Conservation (phyloP, 2,113 vertebrate genomes). For the Probosciger aterrimus region DNA sequence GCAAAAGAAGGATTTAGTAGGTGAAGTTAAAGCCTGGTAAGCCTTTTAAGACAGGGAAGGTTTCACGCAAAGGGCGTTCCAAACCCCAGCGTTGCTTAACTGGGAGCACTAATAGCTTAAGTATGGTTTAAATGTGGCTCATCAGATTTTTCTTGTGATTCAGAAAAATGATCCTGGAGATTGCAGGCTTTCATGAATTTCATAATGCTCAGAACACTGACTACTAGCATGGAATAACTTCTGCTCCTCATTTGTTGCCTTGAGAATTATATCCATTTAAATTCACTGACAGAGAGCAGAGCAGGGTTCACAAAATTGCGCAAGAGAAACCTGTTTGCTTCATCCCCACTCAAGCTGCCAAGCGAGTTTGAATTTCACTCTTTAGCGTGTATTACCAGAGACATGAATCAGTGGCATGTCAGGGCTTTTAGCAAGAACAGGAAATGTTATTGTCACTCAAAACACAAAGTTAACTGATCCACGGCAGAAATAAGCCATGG, state of each 20-base stretch:
- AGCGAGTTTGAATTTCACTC: background rate
- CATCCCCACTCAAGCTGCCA: background rate
- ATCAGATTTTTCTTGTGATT: constrained; percentile 34
- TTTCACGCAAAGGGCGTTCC: constrained; percentile 11
- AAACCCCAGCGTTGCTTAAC: constrained; percentile 43
- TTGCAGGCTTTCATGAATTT: constrained; percentile 18
- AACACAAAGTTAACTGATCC: background rate
- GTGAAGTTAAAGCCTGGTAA: background rate
- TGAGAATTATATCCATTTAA: constrained; percentile 18
- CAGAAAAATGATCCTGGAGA: constrained; percentile 27
- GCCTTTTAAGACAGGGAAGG: background rate
- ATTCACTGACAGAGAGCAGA: constrained; percentile 13
- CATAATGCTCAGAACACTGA: background rate
- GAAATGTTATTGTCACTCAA: background rate
- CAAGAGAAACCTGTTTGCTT: constrained; percentile 32
- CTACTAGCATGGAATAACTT: background rate
- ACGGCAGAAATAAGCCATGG: background rate
- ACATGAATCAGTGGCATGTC: background rate
- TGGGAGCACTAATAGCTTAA: constrained; percentile 16
- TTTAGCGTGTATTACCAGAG: background rate
- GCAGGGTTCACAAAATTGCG: background rate
- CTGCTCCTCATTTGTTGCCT: background rate
- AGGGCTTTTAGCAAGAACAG: background rate
- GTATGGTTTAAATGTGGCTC: constrained; percentile 9
- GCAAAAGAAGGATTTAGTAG: background rate